Evolutionary conservation across 2,113 vertebrate species (phyloP), one percentile per base, ranked within the genome.

Genomic region (Passerina amoena): DNA sequence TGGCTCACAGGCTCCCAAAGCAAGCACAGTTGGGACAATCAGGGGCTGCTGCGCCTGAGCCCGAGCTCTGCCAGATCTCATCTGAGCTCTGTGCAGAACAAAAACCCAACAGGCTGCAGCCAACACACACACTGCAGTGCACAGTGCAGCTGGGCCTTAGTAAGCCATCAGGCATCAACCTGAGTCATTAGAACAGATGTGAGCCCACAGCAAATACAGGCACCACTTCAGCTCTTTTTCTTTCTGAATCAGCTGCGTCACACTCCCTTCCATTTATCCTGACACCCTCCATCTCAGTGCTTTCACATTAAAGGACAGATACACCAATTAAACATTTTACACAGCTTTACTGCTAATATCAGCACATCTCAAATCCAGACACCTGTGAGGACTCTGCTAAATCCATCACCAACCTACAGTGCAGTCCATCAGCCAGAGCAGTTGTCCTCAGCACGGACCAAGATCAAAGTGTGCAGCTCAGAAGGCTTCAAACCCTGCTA

Each of bases 21-120:
- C 11, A 61, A 90, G 68, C 70, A 35, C 75, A 25, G 54, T 4
- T 33, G 71, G 44, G n/a, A 60, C 14, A 2, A 24, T 40, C 53
- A 35, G 37, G 63, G 0, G 63, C 30, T 42, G 63, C 48, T 45
- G 4, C 0, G 0, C 12, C 12, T 14, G 7, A 82, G 48, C 51
- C 14, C 1, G 24, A 59, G 38, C 8, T 69, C 68, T 64, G 63
- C 12, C 71, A 89, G 84, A 60, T 48, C 12, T 1, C 72, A 77
- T 33, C 12, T 5, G 31, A 51, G 72, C 5, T 0, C 66, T 69
- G 56, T n/a, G 50, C 28, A 77, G 48, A 86, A 42, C 9, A 28
- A 53, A 86, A 83, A 53, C 40, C 27, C 77, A 65, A 3, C 35
- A 24, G 2, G 1, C 38, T 38, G 79, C 4, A 79, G 22, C 76